Percentiles rank a stretch among this genome's conserved stretches.
Conservation (phyloP, 2,888 invertebrate species). For the Amiota communis region DNA sequence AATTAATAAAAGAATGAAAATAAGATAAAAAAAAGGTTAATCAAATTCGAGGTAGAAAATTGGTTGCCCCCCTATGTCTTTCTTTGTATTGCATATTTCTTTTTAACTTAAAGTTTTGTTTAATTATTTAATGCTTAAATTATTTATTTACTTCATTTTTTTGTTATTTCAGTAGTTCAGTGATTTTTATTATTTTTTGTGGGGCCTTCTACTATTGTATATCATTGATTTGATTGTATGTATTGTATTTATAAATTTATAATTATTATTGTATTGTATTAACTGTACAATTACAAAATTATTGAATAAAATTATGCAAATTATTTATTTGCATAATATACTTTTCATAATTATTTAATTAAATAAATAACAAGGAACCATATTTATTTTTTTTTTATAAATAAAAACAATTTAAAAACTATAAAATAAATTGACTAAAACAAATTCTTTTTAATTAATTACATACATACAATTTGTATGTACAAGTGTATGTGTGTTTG, state of each 20-base stretch:
- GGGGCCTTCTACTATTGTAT: slow-evolving; percentile 21
- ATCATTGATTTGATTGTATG: slow-evolving; percentile 4
- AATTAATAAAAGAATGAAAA: not conserved
- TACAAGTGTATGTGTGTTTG: no score
- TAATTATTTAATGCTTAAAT: slow-evolving; percentile 26
- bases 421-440: slow-evolving; percentile 14
- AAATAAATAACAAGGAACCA: slow-evolving; percentile 53
- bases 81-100: not conserved
- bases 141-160: slow-evolving; percentile 21
- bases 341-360: slow-evolving; percentile 30
- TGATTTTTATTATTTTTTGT: slow-evolving; percentile 25
- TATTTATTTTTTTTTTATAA: slow-evolving; percentile 49
- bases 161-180: slow-evolving; percentile 29
- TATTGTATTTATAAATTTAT: slow-evolving; percentile 1
- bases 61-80: slow-evolving; percentile 10
- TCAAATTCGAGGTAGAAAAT: slow-evolving; percentile 53
- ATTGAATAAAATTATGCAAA: slow-evolving; percentile 25
- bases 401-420: slow-evolving; percentile 7
- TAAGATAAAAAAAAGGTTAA: slow-evolving; percentile 8
- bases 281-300: slow-evolving; percentile 38
- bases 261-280: not conserved
- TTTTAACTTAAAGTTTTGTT: slow-evolving; percentile 18
- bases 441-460: no score
- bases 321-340: not conserved
- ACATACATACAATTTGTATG: no score